Evolutionary conservation across 2,113 vertebrate genomes (phyloP).

Genomic region (Carlito syrichta): DNA sequence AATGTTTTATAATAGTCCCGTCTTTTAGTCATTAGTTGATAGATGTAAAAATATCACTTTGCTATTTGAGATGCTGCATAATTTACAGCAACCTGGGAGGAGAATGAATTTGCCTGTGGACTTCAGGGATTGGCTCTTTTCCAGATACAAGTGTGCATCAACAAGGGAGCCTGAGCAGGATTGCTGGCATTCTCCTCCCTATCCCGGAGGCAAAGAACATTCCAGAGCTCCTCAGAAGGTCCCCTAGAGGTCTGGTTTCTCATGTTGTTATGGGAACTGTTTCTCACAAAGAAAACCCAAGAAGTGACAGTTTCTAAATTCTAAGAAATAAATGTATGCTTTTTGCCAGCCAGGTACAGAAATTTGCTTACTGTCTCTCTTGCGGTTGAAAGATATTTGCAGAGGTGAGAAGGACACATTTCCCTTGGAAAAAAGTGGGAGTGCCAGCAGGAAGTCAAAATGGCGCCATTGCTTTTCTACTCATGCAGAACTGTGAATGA

Average conservation of each 20-base stretch:
- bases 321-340: neutral
- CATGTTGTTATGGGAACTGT: conserved; percentile 68
- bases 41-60: conserved; percentile 21
- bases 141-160: neutral
- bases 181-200: neutral
- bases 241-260: conserved; percentile 27
- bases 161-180: neutral
- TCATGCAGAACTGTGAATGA: neutral
- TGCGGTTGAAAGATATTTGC: neutral
- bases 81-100: neutral
- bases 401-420: neutral
- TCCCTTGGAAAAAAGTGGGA: neutral
- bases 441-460: neutral
- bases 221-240: conserved; percentile 27
- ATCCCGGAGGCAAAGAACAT: conserved; percentile 29
- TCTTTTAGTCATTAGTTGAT: neutral
- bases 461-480: neutral
- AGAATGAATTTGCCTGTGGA: neutral
- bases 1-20: neutral
- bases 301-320: conserved; percentile 42
- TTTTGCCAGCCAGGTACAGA: neutral
- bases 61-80: neutral
- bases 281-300: conserved; percentile 51
- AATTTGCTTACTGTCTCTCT: neutral
- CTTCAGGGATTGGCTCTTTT: neutral